A percentile compares a stretch with the other conserved stretches of the same genome.
Conservation (phyloP, 2,113 vertebrate genomes). For the Tringa solitaria region DNA sequence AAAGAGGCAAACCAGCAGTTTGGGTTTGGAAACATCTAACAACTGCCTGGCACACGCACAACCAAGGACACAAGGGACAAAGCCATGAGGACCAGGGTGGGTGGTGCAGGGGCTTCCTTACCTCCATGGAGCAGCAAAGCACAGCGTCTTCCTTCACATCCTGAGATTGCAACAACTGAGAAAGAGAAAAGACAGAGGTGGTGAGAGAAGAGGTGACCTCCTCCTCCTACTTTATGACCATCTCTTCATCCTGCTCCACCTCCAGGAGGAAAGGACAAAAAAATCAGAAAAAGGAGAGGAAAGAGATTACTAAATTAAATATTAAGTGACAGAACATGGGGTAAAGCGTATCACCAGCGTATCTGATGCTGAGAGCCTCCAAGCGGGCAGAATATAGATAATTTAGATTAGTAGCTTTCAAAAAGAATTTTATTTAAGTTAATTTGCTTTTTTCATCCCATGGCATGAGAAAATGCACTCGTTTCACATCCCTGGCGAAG, state of each 20-base stretch:
- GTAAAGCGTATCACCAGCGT: not conserved
- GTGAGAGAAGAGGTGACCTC: not conserved
- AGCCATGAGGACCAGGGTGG: not conserved
- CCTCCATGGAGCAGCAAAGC: conserved; percentile 98
- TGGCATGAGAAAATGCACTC: not conserved
- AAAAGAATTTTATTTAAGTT: not conserved
- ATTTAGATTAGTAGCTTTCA: too few species aligned
- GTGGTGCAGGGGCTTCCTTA: conserved; percentile 49
- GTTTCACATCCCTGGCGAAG: not conserved
- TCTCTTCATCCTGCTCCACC: not conserved
- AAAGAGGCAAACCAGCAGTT: not conserved
- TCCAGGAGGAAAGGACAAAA: not conserved
- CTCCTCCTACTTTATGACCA: not conserved
- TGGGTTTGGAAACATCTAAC: not conserved
- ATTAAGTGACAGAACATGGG: not conserved
- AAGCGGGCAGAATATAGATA: not conserved
- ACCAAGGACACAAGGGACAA: not conserved
- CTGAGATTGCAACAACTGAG: conserved; percentile 90
- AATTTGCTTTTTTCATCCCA: not conserved
- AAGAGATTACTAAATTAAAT: not conserved
- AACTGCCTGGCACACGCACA: fast-evolving
- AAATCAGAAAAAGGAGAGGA: not conserved
- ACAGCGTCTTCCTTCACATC: conserved; percentile 97
- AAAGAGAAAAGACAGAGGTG: not conserved
- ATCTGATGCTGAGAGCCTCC: not conserved